phyloP scores from a whole-genome alignment of 2,797 vertebrate genomes.

The Melanotaenia trifasciata region DNA sequence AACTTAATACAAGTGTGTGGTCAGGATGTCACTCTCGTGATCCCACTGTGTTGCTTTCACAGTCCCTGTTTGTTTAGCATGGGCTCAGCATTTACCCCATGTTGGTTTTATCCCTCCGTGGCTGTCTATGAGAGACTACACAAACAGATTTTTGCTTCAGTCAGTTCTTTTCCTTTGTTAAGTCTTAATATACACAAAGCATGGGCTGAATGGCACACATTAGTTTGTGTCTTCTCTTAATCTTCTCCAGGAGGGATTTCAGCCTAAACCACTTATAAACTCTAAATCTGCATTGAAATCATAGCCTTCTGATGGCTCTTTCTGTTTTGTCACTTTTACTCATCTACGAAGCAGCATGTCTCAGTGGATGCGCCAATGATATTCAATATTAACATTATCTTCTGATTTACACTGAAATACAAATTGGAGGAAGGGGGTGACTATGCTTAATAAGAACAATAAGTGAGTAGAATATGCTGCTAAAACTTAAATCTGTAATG shows the following conservation, averaged over 20 bases:
- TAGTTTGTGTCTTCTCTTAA: slow-evolving; percentile 71
- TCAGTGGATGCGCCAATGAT: slow-evolving; percentile 64
- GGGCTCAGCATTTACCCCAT: slow-evolving; percentile 63
- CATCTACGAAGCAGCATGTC: slow-evolving; percentile 72
- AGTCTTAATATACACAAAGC: slow-evolving; percentile 74
- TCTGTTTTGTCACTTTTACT: slow-evolving; percentile 76
- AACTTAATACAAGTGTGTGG: slow-evolving; percentile 42
- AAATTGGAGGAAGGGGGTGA: slow-evolving; percentile 41
- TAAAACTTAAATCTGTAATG: neutral
- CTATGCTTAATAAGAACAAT: slow-evolving; percentile 49
- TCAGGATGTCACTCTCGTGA: slow-evolving; percentile 45
- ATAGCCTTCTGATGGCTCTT: slow-evolving; percentile 69
- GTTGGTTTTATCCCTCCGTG: slow-evolving; percentile 72
- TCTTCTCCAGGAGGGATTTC: slow-evolving; percentile 76
- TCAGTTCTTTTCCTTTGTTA: slow-evolving; percentile 40
- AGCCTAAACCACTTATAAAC: slow-evolving; percentile 73
- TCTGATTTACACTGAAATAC: slow-evolving; percentile 62
- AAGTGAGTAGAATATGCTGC: slow-evolving; percentile 38
- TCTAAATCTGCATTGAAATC: slow-evolving; percentile 78
- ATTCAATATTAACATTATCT: slow-evolving; percentile 72
- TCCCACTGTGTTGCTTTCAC: slow-evolving; percentile 73
- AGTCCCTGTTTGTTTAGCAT: slow-evolving; percentile 74
- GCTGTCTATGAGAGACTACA: slow-evolving; percentile 62
- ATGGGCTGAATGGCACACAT: slow-evolving; percentile 65
- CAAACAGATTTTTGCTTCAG: slow-evolving; percentile 46